Conservation (phyloP, 2,888 invertebrate genomes). For the Ochropleura leucogaster region DNA sequence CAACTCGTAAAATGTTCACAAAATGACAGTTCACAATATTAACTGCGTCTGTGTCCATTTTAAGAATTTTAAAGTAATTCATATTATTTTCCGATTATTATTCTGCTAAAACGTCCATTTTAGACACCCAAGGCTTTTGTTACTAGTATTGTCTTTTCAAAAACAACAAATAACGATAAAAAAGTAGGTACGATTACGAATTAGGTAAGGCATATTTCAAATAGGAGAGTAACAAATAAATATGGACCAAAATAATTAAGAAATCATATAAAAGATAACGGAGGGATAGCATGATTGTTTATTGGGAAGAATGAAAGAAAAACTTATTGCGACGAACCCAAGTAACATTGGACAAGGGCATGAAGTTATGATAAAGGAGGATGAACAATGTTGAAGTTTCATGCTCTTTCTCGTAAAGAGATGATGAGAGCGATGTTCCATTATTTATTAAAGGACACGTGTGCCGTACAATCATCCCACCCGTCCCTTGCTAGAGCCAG, state of each 20-base stretch:
- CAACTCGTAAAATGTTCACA: too few species aligned
- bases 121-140: neutral
- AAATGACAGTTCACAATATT: too few species aligned
- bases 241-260: neutral
- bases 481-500: too few species aligned
- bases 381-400: neutral
- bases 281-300: neutral
- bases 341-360: neutral
- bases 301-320: neutral
- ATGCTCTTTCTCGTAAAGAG: neutral
- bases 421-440: neutral
- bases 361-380: neutral
- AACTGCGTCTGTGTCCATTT: too few species aligned
- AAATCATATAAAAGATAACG: neutral
- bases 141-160: neutral
- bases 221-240: neutral
- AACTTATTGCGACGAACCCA: neutral
- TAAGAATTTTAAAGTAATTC: too few species aligned
- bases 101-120: too few species aligned
- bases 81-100: too few species aligned
- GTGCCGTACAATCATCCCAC: too few species aligned
- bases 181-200: neutral
- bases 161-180: too few species aligned
- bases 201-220: neutral
- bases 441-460: neutral